Evolutionary conservation across 2,888 invertebrate species (phyloP), one percentile per base, ranked within the genome.

Genomic region (Cantharis flavilabris): DNA sequence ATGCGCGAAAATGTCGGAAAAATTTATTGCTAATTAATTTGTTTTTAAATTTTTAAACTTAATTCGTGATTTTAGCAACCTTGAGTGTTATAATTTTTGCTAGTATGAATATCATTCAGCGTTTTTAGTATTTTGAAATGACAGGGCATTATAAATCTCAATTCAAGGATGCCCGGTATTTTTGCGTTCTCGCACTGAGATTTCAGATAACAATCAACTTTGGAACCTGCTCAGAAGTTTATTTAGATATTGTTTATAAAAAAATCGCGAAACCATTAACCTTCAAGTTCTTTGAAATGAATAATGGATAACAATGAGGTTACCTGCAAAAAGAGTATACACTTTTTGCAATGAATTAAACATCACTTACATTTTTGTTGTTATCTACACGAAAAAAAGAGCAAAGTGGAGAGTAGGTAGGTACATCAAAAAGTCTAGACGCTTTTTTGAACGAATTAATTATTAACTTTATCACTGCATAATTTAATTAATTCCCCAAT

Each of bases 101-200:
- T 14, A 70, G 69, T 75, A 67, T 49, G 70, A 70, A 64, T 75
- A 74, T 75, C 75, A 71, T 65, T 75, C 75, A 75, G 70, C 33
- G 70, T 70, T 70, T 73, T 75, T 70, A 30, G 70, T 75, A 70
- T 64, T 75, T 75, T 75, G 49, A 69, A 69, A 69, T 77, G 72
- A 70, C 70, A 72, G 28, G 75, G 49, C 72, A 75, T 77, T 77
- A 72, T 77, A 75, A 77, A 77, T 77, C 74, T 75, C 72, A 72
- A 77, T 77, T 77, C 77, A 77, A 77, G 77, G 77, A 75, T 77
- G 70, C 67, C 77, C 72, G 64, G 70, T 77, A 77, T 75, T 77
- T 76, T 75, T 72, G 75, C 75, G 77, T 75, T 73, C 75, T 75
- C 64, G 74, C 74, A 77, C 77, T 20, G 70, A 75, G 72, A 62